phyloP scores from a whole-genome alignment of 2,888 invertebrate genomes.

The Scaptomyza caliginosa region DNA sequence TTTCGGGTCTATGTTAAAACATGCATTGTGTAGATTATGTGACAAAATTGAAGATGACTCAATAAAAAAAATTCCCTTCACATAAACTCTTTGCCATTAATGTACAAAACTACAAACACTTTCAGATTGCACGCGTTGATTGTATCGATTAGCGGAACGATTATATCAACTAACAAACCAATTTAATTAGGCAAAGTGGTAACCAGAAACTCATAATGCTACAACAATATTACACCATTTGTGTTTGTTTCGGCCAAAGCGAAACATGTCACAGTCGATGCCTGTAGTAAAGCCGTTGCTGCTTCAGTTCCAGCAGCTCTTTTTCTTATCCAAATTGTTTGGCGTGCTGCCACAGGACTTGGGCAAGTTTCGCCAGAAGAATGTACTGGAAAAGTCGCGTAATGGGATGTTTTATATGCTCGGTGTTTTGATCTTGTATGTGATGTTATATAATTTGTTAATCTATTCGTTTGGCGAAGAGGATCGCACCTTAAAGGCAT shows the following conservation, averaged over 20 bases:
- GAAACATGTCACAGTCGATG: slow-evolving; percentile 59
- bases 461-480: slow-evolving; percentile 79
- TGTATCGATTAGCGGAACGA: slow-evolving; percentile 49
- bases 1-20: slow-evolving; percentile 18
- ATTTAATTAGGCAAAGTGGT: slow-evolving; percentile 75
- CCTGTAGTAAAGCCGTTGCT: slow-evolving; percentile 70
- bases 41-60: slow-evolving; percentile 19
- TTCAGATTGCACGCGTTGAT: slow-evolving; percentile 33
- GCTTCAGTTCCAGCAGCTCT: slow-evolving; percentile 75
- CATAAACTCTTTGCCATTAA: slow-evolving; percentile 6
- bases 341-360: slow-evolving; percentile 82
- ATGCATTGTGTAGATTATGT: slow-evolving; percentile 25
- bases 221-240: slow-evolving; percentile 24
- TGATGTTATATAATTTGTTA: slow-evolving; percentile 78
- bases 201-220: slow-evolving; percentile 9
- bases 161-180: slow-evolving; percentile 36
- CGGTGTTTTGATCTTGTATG: slow-evolving; percentile 56
- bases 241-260: slow-evolving; percentile 15
- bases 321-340: slow-evolving; percentile 81
- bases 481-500: slow-evolving; percentile 73
- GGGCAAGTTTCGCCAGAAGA: slow-evolving; percentile 65
- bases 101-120: background rate
- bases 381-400: slow-evolving; percentile 76
- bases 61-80: slow-evolving; percentile 34
- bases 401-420: slow-evolving; percentile 77